Evolutionary conservation across 2,888 invertebrate species (phyloP).

Genomic region (Heliconius ethilla): DNA sequence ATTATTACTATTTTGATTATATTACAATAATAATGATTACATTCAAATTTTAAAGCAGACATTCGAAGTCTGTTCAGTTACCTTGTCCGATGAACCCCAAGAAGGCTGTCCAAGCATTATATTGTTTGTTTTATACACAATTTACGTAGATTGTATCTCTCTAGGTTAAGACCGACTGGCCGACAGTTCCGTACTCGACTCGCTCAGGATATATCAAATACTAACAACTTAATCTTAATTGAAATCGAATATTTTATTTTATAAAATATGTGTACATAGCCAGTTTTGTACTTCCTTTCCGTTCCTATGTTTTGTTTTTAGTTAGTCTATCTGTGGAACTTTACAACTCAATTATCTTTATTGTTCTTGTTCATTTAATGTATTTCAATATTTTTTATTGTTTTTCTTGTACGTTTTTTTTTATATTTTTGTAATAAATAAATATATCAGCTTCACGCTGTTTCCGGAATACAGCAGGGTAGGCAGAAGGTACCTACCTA

Average conservation of each 20-base stretch:
- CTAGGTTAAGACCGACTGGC: constrained; percentile 66
- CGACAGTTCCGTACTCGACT: constrained; percentile 43
- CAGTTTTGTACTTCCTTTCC: constrained; percentile 36
- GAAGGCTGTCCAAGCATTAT: constrained; percentile 59
- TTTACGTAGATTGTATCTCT: constrained; percentile 64
- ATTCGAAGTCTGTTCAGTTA: constrained; percentile 40
- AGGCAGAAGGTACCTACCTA: too few relatives aligned
- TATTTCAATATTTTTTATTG: neutral
- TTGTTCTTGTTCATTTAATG: constrained; percentile 15
- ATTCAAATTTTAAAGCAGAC: neutral
- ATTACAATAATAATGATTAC: neutral
- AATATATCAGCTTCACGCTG: too few relatives aligned
- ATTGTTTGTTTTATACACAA: constrained; percentile 53
- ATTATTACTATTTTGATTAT: neutral
- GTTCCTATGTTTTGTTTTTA: constrained; percentile 21
- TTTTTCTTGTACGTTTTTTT: neutral
- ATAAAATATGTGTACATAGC: constrained; percentile 36
- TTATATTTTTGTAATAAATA: too few relatives aligned
- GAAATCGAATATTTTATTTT: constrained; percentile 43
- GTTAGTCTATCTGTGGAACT: constrained; percentile 3
- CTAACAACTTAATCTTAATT: constrained; percentile 44
- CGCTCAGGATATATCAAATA: constrained; percentile 36
- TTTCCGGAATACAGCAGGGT: too few relatives aligned
- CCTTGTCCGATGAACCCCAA: constrained; percentile 61
- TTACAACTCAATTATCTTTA: constrained; percentile 15